Base-by-base conservation (phyloP, 1,140 invertebrate genomes). In the Leguminivora glycinivorella region DNA sequence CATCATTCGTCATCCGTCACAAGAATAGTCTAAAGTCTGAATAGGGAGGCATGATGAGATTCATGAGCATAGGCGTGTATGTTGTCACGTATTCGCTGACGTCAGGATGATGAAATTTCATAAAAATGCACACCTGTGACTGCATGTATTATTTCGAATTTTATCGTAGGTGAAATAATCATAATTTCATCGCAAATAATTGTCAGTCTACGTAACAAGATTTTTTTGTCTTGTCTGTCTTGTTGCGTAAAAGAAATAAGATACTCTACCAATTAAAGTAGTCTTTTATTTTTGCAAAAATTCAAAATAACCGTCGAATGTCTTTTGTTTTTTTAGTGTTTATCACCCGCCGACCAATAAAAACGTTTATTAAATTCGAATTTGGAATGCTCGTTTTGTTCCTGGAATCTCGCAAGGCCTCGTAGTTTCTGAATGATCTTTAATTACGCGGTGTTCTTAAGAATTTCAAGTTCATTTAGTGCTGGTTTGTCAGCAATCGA, bases 291-390 rank as follows among this genome's bases (percentile, higher is more conserved):
- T 52, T 52, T 22, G 19, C 47, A 22, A n/a, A 22, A 1, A 52
- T 52, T 52, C 47, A 22, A 19, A 47, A 52, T 52, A 52, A 52
- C 19, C 17, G 17, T 52, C 47, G 19, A 47, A 47, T 47, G 12
- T 17, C 43, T 17, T 47, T 47, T 47, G 43, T 47, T 47, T 47
- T 43, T 47, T 47, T 1, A 17, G n/a, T 47, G 43, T 47, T 47
- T 47, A 47, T 47, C n/a, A 17, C 43, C 43, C 43, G 17, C 43
- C 43, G 43, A 47, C 47, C 47, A 52, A 52, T 47, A 5, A 75
- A 74, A 75, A 74, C 78, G 78, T 80, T 82, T 77, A 74, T 58
- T 52, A 52, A 52, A 81, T 88, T 84, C 79, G 71, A 83, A 82
- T 82, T 81, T 75, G 70, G 72, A 80, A 77, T 74, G 58, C 2